A percentile compares a stretch with the other conserved stretches of the same genome.
These are phyloP conservation scores for Neodiprion virginianus DNA, from an alignment of 1,140 invertebrate genomes.

Conservation along the genomic window DNA sequence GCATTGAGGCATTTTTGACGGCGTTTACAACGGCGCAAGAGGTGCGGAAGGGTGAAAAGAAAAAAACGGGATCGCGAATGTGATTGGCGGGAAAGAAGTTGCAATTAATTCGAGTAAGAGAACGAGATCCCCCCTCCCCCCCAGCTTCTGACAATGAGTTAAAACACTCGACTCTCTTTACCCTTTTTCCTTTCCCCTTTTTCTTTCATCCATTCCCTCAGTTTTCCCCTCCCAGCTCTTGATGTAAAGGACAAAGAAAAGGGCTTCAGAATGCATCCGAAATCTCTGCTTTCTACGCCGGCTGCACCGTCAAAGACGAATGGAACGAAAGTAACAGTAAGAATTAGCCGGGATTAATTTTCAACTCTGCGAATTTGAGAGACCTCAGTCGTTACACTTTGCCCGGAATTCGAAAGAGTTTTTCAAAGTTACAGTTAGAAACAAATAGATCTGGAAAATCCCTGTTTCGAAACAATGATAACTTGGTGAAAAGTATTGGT, in stretches of 20 bases:
- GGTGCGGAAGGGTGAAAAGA: background rate
- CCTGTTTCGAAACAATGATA: no score
- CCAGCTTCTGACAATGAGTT: no score
- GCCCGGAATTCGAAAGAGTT: no score
- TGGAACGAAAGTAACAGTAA: constrained; percentile 36
- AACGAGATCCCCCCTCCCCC: no score
- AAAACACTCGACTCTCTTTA: constrained; percentile 16
- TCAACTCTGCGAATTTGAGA: background rate
- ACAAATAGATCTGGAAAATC: no score
- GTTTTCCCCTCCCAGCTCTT: constrained; percentile 17
- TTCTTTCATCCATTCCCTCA: constrained; percentile 13
- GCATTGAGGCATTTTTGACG: no score
- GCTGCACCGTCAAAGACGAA: constrained; percentile 16
- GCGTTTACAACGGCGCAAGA: background rate
- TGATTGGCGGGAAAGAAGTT: constrained; percentile 12
- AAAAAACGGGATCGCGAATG: background rate
- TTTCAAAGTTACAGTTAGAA: no score
- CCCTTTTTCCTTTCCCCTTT: constrained; percentile 19
- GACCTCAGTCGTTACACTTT: no score
- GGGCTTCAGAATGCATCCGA: constrained; percentile 15
- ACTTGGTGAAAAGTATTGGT: no score
- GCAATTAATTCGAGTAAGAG: background rate
- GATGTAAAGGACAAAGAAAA: constrained; percentile 13
- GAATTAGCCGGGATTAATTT: constrained; percentile 43
- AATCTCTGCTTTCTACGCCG: background rate